Conservation (phyloP, 2,797 vertebrate species). For the Anomalospiza imberbis region DNA sequence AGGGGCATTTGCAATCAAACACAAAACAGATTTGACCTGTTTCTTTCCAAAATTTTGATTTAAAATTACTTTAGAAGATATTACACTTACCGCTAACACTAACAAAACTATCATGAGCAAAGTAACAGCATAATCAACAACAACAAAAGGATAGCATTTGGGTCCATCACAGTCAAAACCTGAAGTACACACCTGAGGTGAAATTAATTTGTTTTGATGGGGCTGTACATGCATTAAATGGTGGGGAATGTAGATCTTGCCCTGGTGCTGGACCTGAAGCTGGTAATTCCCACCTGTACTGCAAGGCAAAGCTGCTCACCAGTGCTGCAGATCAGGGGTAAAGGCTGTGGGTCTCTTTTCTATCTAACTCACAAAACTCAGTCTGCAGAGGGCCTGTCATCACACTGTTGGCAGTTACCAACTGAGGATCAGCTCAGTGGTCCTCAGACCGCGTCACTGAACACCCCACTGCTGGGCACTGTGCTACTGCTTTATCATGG, state of each 20-base stretch:
- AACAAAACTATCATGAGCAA: neutral
- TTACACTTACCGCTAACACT: neutral
- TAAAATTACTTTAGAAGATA: neutral
- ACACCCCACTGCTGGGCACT: neutral
- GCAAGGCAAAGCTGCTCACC: neutral
- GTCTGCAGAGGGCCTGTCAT: neutral
- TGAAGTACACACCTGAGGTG: neutral
- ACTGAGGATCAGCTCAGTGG: neutral
- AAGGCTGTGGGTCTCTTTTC: neutral
- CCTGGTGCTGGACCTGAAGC: neutral
- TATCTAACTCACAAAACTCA: neutral
- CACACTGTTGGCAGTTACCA: too few species aligned
- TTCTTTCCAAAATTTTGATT: neutral
- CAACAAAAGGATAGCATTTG: neutral
- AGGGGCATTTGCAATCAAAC: neutral
- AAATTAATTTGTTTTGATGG: neutral
- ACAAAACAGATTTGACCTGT: neutral
- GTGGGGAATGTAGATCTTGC: neutral
- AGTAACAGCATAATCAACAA: neutral
- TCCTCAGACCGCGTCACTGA: rapidly evolving
- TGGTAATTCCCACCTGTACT: neutral
- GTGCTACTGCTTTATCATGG: neutral
- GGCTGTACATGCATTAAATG: neutral
- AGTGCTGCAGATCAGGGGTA: rapidly evolving
- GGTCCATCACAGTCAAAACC: neutral